Conservation (phyloP, 1,140 invertebrate species). For the Drosophila virilis region DNA sequence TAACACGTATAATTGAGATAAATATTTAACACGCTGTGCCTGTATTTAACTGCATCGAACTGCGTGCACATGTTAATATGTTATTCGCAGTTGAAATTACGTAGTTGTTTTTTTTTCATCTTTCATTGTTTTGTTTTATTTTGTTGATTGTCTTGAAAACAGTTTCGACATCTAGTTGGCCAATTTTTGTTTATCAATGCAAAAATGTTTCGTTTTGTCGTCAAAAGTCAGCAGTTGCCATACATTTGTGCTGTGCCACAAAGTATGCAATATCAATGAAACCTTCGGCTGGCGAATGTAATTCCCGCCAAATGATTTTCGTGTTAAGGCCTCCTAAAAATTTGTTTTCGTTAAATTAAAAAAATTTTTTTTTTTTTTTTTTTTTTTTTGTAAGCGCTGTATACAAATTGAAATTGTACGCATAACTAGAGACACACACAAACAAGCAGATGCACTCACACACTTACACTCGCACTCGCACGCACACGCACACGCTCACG, state of each 20-base stretch:
- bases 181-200: not conserved
- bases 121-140: not conserved
- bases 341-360: not conserved
- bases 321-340: not conserved
- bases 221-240: not conserved
- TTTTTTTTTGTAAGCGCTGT: not conserved
- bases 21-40: not conserved
- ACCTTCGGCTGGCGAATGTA: not conserved
- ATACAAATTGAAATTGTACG: not conserved
- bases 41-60: not conserved
- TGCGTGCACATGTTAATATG: too few relatives aligned
- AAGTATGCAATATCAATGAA: constrained; percentile 4
- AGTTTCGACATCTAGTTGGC: not conserved
- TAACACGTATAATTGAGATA: not conserved
- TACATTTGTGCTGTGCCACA: not conserved
- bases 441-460: constrained; percentile 8
- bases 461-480: constrained; percentile 17
- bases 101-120: too few relatives aligned
- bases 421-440: not conserved
- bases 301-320: not conserved
- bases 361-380: not conserved
- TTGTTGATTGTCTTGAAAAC: not conserved
- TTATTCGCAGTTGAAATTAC: too few relatives aligned
- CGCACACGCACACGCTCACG: constrained; percentile 18
- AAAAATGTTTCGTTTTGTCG: not conserved